These are phyloP conservation scores for Stegodyphus dumicola DNA, from an alignment of 1,140 invertebrate species.

Conservation along the genomic window DNA sequence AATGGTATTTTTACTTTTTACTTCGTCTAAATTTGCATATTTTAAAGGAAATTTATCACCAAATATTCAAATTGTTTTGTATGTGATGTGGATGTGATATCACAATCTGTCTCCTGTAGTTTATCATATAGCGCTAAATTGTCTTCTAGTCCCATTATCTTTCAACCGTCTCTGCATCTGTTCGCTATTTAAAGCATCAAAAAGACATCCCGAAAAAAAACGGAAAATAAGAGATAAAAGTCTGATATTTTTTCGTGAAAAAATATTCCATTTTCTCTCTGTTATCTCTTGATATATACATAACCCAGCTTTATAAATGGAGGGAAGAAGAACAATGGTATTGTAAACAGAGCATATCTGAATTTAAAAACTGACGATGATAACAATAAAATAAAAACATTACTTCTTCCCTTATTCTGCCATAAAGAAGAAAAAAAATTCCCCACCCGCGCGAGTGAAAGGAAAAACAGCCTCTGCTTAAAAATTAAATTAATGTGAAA, in stretches of 20 bases:
- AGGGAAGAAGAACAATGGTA: constrained; percentile 30
- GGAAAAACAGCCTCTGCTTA: constrained; percentile 42
- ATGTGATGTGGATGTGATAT: not conserved
- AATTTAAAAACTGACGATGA: constrained; percentile 23
- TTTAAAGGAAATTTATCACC: constrained; percentile 4
- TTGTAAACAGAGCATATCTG: constrained; percentile 22
- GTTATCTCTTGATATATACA: constrained; percentile 42
- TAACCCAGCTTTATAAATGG: not conserved
- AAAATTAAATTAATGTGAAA: constrained; percentile 59
- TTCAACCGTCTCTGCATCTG: not conserved
- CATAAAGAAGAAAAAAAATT: not conserved
- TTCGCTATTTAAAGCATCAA: constrained; percentile 7
- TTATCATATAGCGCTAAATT: constrained; percentile 35
- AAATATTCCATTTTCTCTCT: constrained; percentile 4
- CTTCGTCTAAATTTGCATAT: too few species aligned
- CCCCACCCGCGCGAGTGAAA: not conserved
- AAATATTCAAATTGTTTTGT: constrained; percentile 9
- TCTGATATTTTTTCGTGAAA: not conserved
- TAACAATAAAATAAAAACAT: constrained; percentile 6
- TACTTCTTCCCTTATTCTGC: not conserved
- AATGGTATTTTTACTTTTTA: too few species aligned
- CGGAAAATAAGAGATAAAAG: constrained; percentile 35
- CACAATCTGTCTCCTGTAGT: constrained; percentile 23
- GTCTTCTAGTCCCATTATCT: constrained; percentile 26
- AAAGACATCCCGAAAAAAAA: not conserved